Evolutionary conservation across 1,140 invertebrate genomes (phyloP), one percentile per base, ranked within the genome.

Genomic region (Argopecten irradians): DNA sequence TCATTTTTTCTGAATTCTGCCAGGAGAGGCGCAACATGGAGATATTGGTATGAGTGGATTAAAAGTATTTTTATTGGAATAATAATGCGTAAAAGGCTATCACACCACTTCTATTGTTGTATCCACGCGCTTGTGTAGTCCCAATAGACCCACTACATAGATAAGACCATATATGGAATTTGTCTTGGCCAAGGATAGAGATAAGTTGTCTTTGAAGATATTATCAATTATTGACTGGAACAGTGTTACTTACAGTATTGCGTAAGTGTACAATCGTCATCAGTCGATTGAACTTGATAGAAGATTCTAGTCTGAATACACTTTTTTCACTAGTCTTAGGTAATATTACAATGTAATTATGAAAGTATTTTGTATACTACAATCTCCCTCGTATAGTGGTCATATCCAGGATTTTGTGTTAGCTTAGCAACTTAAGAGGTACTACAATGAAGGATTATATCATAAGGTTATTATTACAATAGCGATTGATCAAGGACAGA

Each of bases 181-280:
- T 71, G n/a, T 71, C 55, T 71, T 71, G 16, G 55, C 2, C 55
- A 71, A 28, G 22, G 55, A 71, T 71, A 71, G 22, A 71, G 55
- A 71, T 3, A 2, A 71, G 55, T 71, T 71, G 55, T 71, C 55
- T 71, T 71, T 71, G 55, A 71, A 71, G 55, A 71, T 71, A 71
- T n/a, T 71, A 71, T 71, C 55, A 71, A 71, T 71, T 71, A 71
- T 71, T 71, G 55, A 71, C 55, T 71, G 13, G 13, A 71, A 71
- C 55, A 16, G n/a, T 28, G 55, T 71, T 71, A 71, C 55, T 71
- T 28, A 71, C n/a, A n/a, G n/a, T 71, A 16, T 16, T 71, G n/a
- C n/a, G n/a, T 8, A 71, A 11, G n/a, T 71, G 2, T 71, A 71
- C 22, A n/a, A 71, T 71, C 28, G 22, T 28, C 16, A 71, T 71